phyloP scores from a whole-genome alignment of 2,113 vertebrate genomes.

The Phrynosoma blainvillii region DNA sequence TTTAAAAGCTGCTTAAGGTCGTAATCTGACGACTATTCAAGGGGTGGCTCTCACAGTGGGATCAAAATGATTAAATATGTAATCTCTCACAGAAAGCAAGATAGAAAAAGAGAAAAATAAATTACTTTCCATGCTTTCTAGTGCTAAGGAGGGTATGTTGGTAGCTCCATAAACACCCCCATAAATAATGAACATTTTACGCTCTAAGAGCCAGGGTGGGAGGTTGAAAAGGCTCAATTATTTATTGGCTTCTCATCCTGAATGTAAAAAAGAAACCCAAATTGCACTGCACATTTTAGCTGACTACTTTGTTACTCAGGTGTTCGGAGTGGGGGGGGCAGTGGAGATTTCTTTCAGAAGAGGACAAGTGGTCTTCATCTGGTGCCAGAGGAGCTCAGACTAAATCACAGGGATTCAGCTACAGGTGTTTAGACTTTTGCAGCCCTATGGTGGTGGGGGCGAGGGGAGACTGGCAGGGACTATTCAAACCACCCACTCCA shows the following conservation, averaged over 20 bases:
- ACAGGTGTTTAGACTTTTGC: no score
- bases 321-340: no score
- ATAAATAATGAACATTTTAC: slow-evolving; percentile 13
- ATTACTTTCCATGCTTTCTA: not conserved
- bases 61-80: not conserved
- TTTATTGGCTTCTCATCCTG: not conserved
- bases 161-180: slow-evolving; percentile 30
- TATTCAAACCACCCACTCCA: no score
- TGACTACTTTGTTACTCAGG: no score
- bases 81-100: not conserved
- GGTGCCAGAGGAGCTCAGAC: no score
- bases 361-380: no score
- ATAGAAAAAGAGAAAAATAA: slow-evolving; percentile 16
- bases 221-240: slow-evolving; percentile 35
- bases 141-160: not conserved
- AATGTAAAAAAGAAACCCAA: not conserved
- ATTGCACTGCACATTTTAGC: not conserved
- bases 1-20: not conserved
- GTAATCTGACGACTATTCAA: not conserved
- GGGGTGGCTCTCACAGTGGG: not conserved
- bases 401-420: no score
- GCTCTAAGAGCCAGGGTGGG: not conserved
- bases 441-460: no score
- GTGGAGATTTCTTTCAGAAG: no score
- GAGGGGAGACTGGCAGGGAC: no score